Conservation (phyloP, 2,797 vertebrate species). For the Rachycentron canadum region DNA sequence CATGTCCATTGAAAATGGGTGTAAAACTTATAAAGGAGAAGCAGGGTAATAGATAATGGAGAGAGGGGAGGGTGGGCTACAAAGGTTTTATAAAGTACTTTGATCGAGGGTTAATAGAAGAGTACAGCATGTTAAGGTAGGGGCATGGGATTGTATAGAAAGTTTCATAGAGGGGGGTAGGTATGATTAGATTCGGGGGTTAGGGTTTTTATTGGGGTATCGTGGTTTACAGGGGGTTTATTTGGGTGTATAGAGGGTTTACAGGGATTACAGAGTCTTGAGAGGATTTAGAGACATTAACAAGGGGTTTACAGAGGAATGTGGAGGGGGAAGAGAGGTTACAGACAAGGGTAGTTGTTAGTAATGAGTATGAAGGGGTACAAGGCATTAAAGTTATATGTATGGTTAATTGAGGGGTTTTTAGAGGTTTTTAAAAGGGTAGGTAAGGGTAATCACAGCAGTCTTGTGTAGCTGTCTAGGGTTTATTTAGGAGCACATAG, state of each 20-base stretch:
- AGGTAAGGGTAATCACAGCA: too few species aligned
- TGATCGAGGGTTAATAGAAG: too few species aligned
- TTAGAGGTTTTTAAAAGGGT: too few species aligned
- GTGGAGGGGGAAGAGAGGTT: neutral
- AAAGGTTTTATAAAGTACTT: neutral
- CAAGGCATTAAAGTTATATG: neutral
- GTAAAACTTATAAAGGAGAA: neutral
- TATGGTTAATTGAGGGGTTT: too few species aligned
- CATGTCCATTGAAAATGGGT: neutral
- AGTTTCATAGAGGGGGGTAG: too few species aligned
- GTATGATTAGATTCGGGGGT: neutral
- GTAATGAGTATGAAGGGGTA: neutral
- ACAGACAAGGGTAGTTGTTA: neutral
- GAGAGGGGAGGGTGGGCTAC: neutral
- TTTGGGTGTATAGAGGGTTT: neutral
- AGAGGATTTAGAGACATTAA: neutral
- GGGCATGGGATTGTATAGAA: too few species aligned
- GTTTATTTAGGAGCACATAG: too few species aligned
- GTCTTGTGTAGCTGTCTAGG: too few species aligned
- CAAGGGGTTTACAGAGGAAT: neutral
- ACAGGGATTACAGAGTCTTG: neutral
- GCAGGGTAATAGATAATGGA: neutral
- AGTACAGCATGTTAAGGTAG: too few species aligned
- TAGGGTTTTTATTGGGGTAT: neutral
- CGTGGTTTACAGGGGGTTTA: neutral